Evolutionary conservation across 37 sponge, comb jelly and placozoan species (phyloP), one percentile per base, ranked within the genome.

Genomic region (Halisarca cf. caerulea): DNA sequence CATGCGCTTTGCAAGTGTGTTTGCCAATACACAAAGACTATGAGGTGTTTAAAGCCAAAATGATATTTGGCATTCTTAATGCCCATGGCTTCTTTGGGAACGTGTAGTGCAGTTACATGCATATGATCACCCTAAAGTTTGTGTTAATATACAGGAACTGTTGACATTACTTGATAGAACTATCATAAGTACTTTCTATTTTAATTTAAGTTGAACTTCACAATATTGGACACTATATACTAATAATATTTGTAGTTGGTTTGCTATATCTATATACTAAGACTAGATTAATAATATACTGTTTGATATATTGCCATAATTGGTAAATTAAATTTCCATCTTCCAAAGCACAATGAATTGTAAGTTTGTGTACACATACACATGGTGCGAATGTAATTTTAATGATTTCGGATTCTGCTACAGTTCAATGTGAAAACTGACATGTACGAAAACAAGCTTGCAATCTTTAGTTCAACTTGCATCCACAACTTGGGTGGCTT

Each of bases 81-180:
- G 71, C 71, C 7, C 71, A 69, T 69, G 71, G 71, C 35, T 69
- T 69, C 71, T 69, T 69, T 69, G 71, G 71, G 2, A 69, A 69
- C 33, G 71, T 69, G 71, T 69, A 69, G 18, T 24, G 23, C 66
- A 14, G 66, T 64, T 64, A 64, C 27, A 25, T 25, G 27, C 23
- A 64, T n/a, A 23, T 64, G 57, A 20, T 55, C 17, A 17, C 17
- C 17, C 17, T 55, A 55, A 11, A 55, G 57, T 55, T 55, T n/a
- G n/a, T n/a, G n/a, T n/a, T n/a, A n/a, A n/a, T n/a, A 17, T 55
- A 55, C 57, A 55, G 17, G 11, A 55, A 55, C 57, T 55, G 17
- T 55, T 20, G 11, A 55, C n/a, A n/a, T n/a, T n/a, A n/a, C n/a
- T n/a, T n/a, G n/a, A n/a, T n/a, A n/a, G n/a, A n/a, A n/a, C n/a